Percentiles rank a stretch among this genome's conserved stretches.
Evolutionary conservation across 2,113 vertebrate species (phyloP).

Genomic region (Sigmodon hispidus): DNA sequence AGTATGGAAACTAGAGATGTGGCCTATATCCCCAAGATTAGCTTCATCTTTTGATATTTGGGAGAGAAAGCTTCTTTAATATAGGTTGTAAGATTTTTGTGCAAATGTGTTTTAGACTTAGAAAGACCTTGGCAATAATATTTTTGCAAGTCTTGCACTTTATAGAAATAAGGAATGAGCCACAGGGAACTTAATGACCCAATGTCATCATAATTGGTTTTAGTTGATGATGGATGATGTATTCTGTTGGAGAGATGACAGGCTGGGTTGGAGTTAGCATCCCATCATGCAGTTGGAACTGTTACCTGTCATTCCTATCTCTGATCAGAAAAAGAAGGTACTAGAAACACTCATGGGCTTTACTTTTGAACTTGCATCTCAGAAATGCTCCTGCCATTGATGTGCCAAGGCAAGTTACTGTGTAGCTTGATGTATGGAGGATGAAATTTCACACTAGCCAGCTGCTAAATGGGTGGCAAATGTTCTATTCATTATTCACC

Average conservation of each 20-base stretch:
- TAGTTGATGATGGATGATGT: not conserved
- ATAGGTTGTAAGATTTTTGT: not conserved
- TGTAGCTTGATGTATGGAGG: rapidly evolving
- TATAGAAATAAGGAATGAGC: not conserved
- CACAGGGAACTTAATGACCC: not conserved
- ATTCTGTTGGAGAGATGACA: not conserved
- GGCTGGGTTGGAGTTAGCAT: not conserved
- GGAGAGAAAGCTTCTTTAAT: not conserved
- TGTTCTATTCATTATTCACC: not conserved
- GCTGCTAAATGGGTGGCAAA: not conserved
- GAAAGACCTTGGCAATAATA: not conserved
- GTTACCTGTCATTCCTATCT: not conserved
- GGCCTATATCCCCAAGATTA: rapidly evolving
- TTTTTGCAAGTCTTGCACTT: not conserved
- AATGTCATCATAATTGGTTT: not conserved
- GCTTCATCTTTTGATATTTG: not conserved
- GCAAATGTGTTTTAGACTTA: not conserved
- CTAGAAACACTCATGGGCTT: not conserved
- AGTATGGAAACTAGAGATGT: not conserved
- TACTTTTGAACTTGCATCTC: not conserved
- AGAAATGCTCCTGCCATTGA: not conserved
- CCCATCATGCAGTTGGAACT: not conserved
- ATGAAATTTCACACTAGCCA: not conserved
- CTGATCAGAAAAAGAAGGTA: not conserved
- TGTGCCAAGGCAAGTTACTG: not conserved